These are phyloP conservation scores for Caerostris darwini DNA, from an alignment of 1,140 invertebrate genomes.

Conservation along the genomic window DNA sequence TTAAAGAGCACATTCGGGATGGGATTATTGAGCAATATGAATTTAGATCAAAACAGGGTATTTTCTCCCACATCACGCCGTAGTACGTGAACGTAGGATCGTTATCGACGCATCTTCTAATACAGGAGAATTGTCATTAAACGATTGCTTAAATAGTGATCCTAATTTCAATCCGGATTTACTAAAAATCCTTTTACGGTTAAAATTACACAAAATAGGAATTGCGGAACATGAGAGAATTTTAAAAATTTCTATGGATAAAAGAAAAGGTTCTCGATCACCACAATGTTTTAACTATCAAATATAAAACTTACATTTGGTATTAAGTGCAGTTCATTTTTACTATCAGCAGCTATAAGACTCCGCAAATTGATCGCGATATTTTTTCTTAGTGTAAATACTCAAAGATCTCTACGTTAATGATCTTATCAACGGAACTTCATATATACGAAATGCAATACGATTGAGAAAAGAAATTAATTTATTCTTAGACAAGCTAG, in stretches of 20 bases:
- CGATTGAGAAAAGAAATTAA: constrained; percentile 17
- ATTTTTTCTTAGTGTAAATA: no score
- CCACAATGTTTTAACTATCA: neutral
- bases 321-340: neutral
- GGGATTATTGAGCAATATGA: no score
- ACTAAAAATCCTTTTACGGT: neutral
- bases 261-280: neutral
- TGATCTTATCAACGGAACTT: neutral
- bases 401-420: constrained; percentile 12
- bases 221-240: neutral
- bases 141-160: neutral
- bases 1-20: no score
- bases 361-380: no score
- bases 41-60: no score
- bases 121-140: neutral
- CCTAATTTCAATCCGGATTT: constrained; percentile 15
- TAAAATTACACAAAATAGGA: constrained; percentile 18
- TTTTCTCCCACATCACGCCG: no score
- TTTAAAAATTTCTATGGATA: constrained; percentile 45
- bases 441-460: neutral
- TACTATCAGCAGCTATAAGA: neutral
- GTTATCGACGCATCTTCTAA: no score
- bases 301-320: neutral
- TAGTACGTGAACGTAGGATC: no score
- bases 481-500: constrained; percentile 7